Evolutionary conservation across 2,113 vertebrate genomes (phyloP).

Genomic region (Apodemus sylvaticus): DNA sequence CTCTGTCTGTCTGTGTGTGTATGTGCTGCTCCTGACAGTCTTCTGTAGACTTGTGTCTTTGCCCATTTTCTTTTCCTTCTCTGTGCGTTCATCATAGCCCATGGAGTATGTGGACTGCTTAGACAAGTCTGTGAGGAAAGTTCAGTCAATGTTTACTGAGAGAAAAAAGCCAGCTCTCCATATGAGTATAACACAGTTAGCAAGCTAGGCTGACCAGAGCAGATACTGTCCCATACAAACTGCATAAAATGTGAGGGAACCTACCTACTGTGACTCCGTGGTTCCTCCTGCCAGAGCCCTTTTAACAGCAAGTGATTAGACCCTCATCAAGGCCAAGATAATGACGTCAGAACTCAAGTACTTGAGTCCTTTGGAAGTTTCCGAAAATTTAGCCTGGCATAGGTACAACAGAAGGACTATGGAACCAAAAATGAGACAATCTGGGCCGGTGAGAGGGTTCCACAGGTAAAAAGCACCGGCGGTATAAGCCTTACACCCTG

Average conservation of each 20-base stretch:
- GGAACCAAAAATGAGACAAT: background rate
- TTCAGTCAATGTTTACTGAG: slow-evolving; percentile 8
- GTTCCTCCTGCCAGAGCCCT: background rate
- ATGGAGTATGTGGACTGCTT: background rate
- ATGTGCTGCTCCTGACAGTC: background rate
- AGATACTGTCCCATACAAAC: slow-evolving; percentile 5
- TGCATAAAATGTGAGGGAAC: background rate
- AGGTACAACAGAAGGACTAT: background rate
- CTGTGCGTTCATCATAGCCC: background rate
- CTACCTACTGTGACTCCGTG: background rate
- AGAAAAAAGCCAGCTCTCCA: background rate
- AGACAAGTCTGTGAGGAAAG: background rate
- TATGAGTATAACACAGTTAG: background rate
- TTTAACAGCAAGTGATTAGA: background rate
- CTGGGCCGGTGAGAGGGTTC: background rate
- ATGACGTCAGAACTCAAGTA: background rate
- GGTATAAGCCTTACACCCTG: background rate
- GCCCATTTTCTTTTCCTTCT: background rate
- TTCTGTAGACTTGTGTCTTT: background rate
- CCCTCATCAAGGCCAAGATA: background rate
- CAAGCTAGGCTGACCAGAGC: background rate
- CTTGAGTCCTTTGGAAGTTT: background rate
- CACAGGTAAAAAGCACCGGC: background rate
- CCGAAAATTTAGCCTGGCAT: background rate
- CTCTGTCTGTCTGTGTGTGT: background rate